Conservation (phyloP, 2,888 invertebrate species). For the Agelastica alni region DNA sequence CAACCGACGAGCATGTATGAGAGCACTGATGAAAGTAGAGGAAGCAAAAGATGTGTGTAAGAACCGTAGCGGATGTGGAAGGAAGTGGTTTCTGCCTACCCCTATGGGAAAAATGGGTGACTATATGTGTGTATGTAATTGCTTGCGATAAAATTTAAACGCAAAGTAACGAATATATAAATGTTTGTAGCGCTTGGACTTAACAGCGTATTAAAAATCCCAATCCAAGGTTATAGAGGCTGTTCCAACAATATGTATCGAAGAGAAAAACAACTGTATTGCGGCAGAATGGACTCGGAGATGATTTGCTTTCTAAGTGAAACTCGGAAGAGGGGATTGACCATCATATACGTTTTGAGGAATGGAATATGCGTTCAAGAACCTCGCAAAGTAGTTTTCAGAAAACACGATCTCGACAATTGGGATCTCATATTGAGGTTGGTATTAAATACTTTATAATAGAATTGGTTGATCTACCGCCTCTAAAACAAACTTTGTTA, state of each 20-base stretch:
- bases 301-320: background rate
- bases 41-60: no score
- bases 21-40: no score
- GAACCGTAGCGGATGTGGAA: no score
- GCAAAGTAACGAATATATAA: no score
- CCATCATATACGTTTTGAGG: background rate
- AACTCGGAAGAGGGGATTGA: slow-evolving; percentile 1
- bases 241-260: background rate
- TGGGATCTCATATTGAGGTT: slow-evolving; percentile 3
- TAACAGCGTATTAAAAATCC: background rate
- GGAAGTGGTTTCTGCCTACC: no score
- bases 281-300: background rate
- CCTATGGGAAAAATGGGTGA: no score
- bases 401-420: background rate
- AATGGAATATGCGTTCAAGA: background rate
- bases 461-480: no score
- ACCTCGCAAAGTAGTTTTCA: background rate
- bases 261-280: background rate
- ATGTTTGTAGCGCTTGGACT: background rate
- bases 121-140: no score
- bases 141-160: no score
- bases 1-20: no score
- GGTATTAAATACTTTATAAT: no score
- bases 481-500: no score
- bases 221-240: background rate